Base-by-base conservation (phyloP, 2,888 invertebrate genomes). In the Lasioglossum villosulum region DNA sequence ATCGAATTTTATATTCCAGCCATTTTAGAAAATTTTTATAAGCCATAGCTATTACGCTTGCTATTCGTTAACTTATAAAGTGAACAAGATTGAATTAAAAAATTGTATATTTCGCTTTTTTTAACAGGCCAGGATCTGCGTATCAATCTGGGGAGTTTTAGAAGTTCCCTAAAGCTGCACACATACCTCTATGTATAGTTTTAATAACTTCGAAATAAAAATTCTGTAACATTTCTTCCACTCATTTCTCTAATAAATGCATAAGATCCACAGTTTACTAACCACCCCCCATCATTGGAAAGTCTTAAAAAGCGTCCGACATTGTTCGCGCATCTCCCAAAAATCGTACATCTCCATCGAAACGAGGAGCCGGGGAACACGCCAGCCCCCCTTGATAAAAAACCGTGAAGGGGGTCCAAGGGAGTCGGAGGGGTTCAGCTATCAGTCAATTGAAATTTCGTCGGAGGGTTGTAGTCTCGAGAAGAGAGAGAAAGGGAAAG, bases 401-500 rank as follows among this genome's bases (percentile, higher is more conserved):
- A 72, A 34, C 39, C 12, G 12, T 23, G 34, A 8, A 14, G 39
- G 27, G 19, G 3, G 14, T 37, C 68, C 45, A 6, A 8, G 30
- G 52, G 52, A 14, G 27, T 3, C 16, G 59, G 77, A 76, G 81
- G 78, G 63, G 71, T 77, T 56, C 63, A 19, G 10, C 73, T 82
- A 82, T 86, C 86, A 56, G 84, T 90, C 90, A 83, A 85, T 90
- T 88, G 84, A 74, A 88, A 86, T 86, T 90, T 84, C 82, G 70
- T 82, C 59, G 42, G 63, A 78, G 66, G 73, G 77, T 73, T 78
- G 78, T 23, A 42, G 10, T 59, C n/a, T 34, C 74, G 66, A 42
- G 14, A 59, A 39, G 37, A 68, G 52, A 23, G 52, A 52, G 52
- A n/a, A 52, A 52, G 23, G 23, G 52, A 52, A 52, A 52, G 23